Evolutionary conservation across 2,888 invertebrate genomes (phyloP).

Genomic region (Euphydryas editha): DNA sequence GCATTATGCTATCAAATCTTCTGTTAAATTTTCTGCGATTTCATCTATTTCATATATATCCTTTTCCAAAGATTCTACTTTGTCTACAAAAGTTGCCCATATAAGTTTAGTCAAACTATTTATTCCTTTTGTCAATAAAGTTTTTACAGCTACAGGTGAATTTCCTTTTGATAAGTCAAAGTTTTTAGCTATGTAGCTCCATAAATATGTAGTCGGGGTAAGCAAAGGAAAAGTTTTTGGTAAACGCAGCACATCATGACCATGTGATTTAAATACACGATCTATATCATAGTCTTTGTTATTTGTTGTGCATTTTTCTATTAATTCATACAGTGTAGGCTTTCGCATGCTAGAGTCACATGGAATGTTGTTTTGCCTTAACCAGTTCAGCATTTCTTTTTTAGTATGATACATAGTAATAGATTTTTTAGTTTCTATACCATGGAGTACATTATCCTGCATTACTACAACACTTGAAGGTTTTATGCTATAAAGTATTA

Average conservation of each 20-base stretch:
- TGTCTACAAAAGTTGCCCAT: slow-evolving; percentile 44
- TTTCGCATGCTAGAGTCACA: slow-evolving; percentile 52
- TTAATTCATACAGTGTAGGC: slow-evolving; percentile 57
- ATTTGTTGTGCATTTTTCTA: slow-evolving; percentile 46
- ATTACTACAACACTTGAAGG: slow-evolving; percentile 55
- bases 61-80: slow-evolving; percentile 46
- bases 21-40: slow-evolving; percentile 21
- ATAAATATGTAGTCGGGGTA: slow-evolving; percentile 54
- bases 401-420: slow-evolving; percentile 58
- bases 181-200: slow-evolving; percentile 46
- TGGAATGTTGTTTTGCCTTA: slow-evolving; percentile 56
- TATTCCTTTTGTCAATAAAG: slow-evolving; percentile 24
- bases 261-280: slow-evolving; percentile 53
- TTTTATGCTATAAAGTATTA: slow-evolving; percentile 49
- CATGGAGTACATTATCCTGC: slow-evolving; percentile 52
- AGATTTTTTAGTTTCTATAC: slow-evolving; percentile 35
- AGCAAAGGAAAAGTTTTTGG: slow-evolving; percentile 54
- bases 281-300: slow-evolving; percentile 49
- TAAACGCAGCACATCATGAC: slow-evolving; percentile 57
- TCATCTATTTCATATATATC: slow-evolving; percentile 48
- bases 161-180: neutral
- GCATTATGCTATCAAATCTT: too few species aligned
- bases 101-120: slow-evolving; percentile 27
- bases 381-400: slow-evolving; percentile 55
- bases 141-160: slow-evolving; percentile 32